Percentiles rank a stretch among this genome's conserved stretches.
These are phyloP conservation scores for Scaptomyza caliginosa DNA, from an alignment of 2,888 invertebrate species.

Conservation along the genomic window DNA sequence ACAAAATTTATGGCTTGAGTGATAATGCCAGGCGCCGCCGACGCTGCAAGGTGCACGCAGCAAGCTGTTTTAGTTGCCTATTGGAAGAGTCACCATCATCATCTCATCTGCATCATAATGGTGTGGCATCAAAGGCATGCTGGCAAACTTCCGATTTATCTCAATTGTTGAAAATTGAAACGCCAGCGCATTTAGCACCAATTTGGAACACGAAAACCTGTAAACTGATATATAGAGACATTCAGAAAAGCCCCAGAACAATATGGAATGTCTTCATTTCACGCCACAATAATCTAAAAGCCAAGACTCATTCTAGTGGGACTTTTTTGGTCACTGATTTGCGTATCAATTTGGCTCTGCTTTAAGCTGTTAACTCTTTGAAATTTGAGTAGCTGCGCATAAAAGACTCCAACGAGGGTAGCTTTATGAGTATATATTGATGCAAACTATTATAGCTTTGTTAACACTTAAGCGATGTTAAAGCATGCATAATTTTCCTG, in stretches of 20 bases:
- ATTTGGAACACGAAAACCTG: conserved; percentile 68
- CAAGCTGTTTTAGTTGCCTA: background rate
- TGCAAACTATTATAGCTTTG: background rate
- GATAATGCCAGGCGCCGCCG: conserved; percentile 78
- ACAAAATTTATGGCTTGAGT: conserved; percentile 75
- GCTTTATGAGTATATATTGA: conserved; percentile 7
- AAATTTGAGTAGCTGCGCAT: conserved; percentile 58
- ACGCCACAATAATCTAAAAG: conserved; percentile 32
- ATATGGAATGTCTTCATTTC: conserved; percentile 72
- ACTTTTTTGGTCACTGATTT: conserved; percentile 45
- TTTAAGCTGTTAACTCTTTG: conserved; percentile 68
- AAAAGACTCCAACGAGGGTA: conserved; percentile 34
- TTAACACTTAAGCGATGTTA: background rate
- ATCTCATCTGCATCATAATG: conserved; percentile 53
- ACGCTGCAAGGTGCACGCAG: conserved; percentile 74
- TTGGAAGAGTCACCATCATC: conserved; percentile 5
- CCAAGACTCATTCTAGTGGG: conserved; percentile 4
- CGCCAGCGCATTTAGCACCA: conserved; percentile 72
- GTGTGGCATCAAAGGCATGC: conserved; percentile 40
- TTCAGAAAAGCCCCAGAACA: conserved; percentile 26
- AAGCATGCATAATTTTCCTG: no score
- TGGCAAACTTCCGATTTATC: conserved; percentile 80
- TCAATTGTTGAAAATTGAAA: conserved; percentile 78
- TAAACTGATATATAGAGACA: conserved; percentile 58
- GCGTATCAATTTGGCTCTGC: conserved; percentile 46